phyloP scores from a whole-genome alignment of 2,113 vertebrate species.

The Mustela nigripes region DNA sequence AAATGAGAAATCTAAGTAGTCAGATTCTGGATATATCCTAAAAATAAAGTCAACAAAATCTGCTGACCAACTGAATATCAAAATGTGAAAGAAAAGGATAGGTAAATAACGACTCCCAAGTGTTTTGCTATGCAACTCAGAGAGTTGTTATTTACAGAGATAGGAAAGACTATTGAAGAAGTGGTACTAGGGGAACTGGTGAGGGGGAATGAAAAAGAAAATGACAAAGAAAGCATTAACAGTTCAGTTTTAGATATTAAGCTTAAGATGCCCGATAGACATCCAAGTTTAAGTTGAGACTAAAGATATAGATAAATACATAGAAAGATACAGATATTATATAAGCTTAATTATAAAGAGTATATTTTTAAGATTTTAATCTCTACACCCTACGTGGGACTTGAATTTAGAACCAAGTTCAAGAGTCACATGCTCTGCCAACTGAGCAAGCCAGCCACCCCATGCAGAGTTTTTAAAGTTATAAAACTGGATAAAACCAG shows the following conservation, averaged over 20 bases:
- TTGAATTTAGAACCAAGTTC: not conserved
- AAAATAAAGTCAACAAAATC: not conserved
- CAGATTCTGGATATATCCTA: not conserved
- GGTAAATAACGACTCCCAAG: not conserved
- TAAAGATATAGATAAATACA: no score
- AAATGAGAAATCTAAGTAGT: not conserved
- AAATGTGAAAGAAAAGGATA: not conserved
- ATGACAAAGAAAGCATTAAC: not conserved
- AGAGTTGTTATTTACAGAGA: not conserved
- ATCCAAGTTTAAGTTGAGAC: not conserved
- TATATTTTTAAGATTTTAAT: not conserved
- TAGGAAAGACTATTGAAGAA: not conserved
- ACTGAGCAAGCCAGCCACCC: not conserved
- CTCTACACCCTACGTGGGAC: not conserved
- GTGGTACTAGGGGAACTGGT: not conserved
- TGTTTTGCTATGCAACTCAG: not conserved
- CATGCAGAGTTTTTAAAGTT: not conserved
- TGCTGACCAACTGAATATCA: not conserved
- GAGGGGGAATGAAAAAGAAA: no score
- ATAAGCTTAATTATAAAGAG: not conserved
- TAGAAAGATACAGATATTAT: not conserved
- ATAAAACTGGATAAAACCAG: not conserved
- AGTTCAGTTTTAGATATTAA: conserved; percentile 29
- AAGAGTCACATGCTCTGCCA: not conserved
- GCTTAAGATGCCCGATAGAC: not conserved